Evolutionary conservation across 2,888 invertebrate genomes (phyloP).

Genomic region (Phyto melanocephala): DNA sequence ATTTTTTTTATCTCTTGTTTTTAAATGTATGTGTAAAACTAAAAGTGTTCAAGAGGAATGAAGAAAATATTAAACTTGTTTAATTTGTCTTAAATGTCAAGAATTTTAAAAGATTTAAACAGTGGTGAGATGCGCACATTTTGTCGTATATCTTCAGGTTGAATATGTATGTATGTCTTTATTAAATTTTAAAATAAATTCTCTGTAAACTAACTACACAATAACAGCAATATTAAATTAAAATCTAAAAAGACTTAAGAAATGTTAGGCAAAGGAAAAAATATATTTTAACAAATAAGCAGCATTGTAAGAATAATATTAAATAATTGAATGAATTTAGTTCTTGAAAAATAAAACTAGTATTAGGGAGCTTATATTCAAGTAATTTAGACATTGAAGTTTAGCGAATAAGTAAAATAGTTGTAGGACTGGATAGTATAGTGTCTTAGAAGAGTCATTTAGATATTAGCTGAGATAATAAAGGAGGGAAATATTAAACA

Average conservation of each 20-base stretch:
- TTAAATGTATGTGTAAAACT: background rate
- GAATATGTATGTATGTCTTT: conserved; percentile 14
- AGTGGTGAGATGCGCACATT: background rate
- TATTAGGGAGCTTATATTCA: too few relatives aligned
- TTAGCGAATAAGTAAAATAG: too few relatives aligned
- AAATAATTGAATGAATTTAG: too few relatives aligned
- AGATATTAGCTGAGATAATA: too few relatives aligned
- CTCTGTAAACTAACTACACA: background rate
- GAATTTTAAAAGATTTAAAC: background rate
- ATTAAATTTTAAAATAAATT: conserved; percentile 8
- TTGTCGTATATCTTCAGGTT: conserved; percentile 14
- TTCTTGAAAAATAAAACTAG: too few relatives aligned
- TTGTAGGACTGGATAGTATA: too few relatives aligned
- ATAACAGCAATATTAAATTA: background rate
- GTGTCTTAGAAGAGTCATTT: too few relatives aligned
- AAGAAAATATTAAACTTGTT: conserved; percentile 14
- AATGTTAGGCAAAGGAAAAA: background rate
- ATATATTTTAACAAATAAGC: too few relatives aligned
- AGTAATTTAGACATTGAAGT: too few relatives aligned
- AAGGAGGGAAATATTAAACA: too few relatives aligned
- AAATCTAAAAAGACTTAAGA: background rate
- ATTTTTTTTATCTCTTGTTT: background rate
- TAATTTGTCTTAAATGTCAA: conserved; percentile 35
- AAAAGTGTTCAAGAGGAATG: background rate
- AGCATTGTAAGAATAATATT: too few relatives aligned